Percentiles rank a stretch among this genome's conserved stretches.
These are phyloP conservation scores for Ictidomys tridecemlineatus DNA, from an alignment of 2,113 vertebrate genomes.

Conservation along the genomic window DNA sequence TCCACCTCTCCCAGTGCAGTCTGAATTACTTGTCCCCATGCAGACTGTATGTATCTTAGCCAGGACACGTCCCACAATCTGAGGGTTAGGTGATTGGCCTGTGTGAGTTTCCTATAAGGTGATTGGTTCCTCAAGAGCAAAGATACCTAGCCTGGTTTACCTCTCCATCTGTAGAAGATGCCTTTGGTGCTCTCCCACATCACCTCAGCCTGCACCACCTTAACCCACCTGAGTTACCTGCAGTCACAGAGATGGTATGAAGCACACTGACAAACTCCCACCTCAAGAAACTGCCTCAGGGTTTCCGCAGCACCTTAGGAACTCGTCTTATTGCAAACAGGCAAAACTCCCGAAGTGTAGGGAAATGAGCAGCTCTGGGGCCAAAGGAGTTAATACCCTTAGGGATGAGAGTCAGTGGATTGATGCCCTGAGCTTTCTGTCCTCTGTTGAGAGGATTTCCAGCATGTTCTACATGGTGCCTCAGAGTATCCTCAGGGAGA, in stretches of 20 bases:
- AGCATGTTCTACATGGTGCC: background rate
- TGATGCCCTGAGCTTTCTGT: slow-evolving; percentile 17
- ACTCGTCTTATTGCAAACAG: slow-evolving; percentile 11
- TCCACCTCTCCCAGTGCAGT: background rate
- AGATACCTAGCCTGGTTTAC: background rate
- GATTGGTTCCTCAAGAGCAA: background rate
- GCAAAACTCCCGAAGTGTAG: background rate
- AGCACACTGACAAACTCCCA: background rate
- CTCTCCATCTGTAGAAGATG: background rate
- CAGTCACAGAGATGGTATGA: background rate
- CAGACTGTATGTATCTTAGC: background rate
- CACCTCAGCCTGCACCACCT: background rate
- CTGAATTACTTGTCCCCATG: background rate
- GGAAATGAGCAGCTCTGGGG: background rate
- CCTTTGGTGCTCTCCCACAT: background rate
- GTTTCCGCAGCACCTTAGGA: slow-evolving; percentile 24
- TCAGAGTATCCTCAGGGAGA: slow-evolving; percentile 56
- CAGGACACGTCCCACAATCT: background rate
- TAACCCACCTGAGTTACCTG: background rate
- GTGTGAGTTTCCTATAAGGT: background rate
- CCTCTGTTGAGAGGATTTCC: slow-evolving; percentile 33
- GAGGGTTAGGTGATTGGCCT: background rate
- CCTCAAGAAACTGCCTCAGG: background rate
- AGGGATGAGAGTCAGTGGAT: slow-evolving; percentile 20
- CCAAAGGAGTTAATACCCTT: slow-evolving; percentile 13